Base-by-base conservation (phyloP, 2,888 invertebrate species). In the Adelphocoris suturalis region DNA sequence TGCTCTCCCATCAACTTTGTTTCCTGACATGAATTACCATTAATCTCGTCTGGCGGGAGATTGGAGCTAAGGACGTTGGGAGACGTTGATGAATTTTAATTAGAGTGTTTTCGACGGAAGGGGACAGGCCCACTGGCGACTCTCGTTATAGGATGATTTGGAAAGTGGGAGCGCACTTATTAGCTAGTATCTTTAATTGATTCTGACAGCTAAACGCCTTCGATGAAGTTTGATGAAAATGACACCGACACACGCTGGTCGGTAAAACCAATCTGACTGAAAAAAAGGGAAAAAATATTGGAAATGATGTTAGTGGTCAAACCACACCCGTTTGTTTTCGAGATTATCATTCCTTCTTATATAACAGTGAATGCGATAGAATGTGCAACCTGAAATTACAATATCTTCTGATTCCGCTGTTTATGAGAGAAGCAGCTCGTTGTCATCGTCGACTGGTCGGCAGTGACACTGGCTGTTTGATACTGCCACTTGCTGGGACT, bases 41-140 rank as follows among this genome's bases (percentile, higher is more conserved):
- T 85, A 85, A 76, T 86, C 86, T 86, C 76, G 75, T 46, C 68
- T 68, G 28, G 85, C 9, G 78, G 47, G 76, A 86, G 68, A 76
- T 68, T 68, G 11, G 37, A 82, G 23, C 46, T 86, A 27, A 52
- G 28, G 85, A 57, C 28, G 85, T 46, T 75, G 19, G 37, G 75
- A 68, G 76, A 86, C 86, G 86, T 19, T 75, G 86, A 86, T 86
- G 86, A 86, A 86, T 86, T 86, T 86, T 76, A 86, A 86, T 86
- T 86, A 86, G 76, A 75, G 76, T 19, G 48, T 76, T 46, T 68
- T 28, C 27, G 46, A 12, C 16, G 61, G 28, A 52, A 28, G 19
- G 48, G 19, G 86, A 47, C 52, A 23, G 82, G 48, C 82, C 47
- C 52, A 82, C 46, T 86, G 86, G 47, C 75, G 19, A 19, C 11